These are phyloP conservation scores for Sebastes hubbsi DNA, from an alignment of 2,797 vertebrate genomes.

Conservation along the genomic window DNA sequence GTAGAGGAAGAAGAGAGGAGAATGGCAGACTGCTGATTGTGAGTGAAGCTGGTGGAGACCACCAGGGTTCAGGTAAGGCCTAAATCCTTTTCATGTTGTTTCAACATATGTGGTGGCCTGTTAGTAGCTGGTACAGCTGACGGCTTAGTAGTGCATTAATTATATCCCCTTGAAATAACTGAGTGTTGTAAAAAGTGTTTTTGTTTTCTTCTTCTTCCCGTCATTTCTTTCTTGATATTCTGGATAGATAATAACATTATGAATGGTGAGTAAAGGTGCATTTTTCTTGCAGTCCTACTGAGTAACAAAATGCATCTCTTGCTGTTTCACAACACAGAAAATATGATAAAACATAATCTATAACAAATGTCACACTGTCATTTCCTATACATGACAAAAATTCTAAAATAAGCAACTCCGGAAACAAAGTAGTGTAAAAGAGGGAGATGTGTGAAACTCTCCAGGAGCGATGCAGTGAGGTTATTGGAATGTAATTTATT, in stretches of 20 bases:
- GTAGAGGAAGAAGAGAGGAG: neutral
- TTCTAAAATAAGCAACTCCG: neutral
- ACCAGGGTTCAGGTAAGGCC: neutral
- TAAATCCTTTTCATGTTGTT: neutral
- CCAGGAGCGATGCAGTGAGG: neutral
- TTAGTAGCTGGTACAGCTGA: neutral
- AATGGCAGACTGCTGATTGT: neutral
- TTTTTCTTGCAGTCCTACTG: neutral
- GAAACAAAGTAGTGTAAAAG: neutral
- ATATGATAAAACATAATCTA: neutral
- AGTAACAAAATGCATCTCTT: neutral
- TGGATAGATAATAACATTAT: neutral
- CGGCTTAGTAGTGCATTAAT: fast-evolving
- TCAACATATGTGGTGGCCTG: neutral
- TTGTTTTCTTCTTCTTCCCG: neutral
- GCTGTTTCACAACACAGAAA: neutral
- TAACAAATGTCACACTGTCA: neutral
- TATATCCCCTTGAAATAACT: neutral
- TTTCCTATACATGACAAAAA: neutral
- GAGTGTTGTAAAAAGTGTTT: neutral
- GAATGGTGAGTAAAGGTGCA: neutral
- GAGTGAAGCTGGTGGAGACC: neutral
- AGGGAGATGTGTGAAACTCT: neutral
- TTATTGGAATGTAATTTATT: neutral
- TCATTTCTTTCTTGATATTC: neutral